Evolutionary conservation across 1,140 invertebrate genomes (phyloP).

Genomic region (Parasteatoda tepidariorum): DNA sequence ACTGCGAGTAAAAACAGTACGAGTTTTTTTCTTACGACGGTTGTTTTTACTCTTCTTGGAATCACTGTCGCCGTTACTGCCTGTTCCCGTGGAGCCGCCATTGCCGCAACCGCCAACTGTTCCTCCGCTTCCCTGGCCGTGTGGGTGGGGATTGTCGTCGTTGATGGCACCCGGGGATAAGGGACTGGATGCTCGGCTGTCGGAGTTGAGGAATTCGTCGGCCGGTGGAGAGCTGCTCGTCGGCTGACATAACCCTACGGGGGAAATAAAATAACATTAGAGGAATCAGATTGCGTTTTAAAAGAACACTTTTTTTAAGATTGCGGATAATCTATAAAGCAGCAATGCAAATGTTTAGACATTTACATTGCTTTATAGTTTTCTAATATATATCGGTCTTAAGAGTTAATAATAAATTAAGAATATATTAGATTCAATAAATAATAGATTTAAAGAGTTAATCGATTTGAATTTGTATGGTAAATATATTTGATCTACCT

Average conservation of each 20-base stretch:
- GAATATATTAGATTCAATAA: no score
- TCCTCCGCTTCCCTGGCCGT: neutral
- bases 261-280: neutral
- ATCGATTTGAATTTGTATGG: no score
- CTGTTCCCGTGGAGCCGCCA: neutral
- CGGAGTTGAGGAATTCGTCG: constrained; percentile 48
- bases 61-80: neutral
- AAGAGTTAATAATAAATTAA: no score
- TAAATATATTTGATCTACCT: constrained; percentile 4
- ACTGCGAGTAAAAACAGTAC: constrained; percentile 94
- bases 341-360: no score
- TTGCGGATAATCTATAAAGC: no score
- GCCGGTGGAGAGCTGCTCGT: constrained; percentile 32
- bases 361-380: no score
- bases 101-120: neutral
- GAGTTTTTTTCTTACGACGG: constrained; percentile 97
- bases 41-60: constrained; percentile 68
- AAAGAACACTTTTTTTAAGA: no score
- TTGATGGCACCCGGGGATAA: constrained; percentile 16
- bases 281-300: no score
- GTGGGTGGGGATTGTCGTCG: neutral
- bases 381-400: no score
- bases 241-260: constrained; percentile 32
- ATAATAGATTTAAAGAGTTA: no score
- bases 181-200: constrained; percentile 52